Evolutionary conservation across 2,113 vertebrate genomes (phyloP), one percentile per base, ranked within the genome.

Genomic region (Gadus chalcogrammus): DNA sequence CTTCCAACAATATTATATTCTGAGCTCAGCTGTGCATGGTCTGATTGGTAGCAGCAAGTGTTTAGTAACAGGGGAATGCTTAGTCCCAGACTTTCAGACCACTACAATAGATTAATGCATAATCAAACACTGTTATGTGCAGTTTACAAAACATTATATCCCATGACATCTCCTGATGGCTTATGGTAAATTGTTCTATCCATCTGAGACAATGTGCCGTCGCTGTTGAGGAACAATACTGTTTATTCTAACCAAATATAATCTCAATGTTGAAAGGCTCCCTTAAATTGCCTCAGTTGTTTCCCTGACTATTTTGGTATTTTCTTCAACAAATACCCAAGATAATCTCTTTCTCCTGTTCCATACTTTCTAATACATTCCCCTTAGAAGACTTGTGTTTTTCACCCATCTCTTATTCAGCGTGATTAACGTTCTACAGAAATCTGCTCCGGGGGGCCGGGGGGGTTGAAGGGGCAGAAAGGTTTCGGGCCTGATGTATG

Each of bases 401-500:
- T n/a, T n/a, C 3, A 5, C 55, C 16, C 15, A 58, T 5, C 15
- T 17, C 55, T 58, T 4, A 16, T 58, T 16, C 4, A 58, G 15
- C n/a, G 55, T 17, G 55, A n/a, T 58, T 17, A 58, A 58, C n/a
- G 5, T 58, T n/a, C 5, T 16, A 3, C n/a, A 58, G 3, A n/a
- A 58, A 58, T 13, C 42, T 48, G 42, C 42, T 48, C 11, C 0
- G 55, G 13, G n/a, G 16, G 55, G 15, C 3, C 15, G 31, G 4
- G 31, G 31, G 31, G 2, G 31, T 35, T 35, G 7, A 9, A 22
- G 59, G 48, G 52, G 18, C 66, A 67, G 48, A 28, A n/a, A 53
- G 31, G 15, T 56, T 31, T 31, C 48, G 55, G 4, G 63, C 13
- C 18, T 18, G 31, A n/a, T 67, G 70, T 73, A 65, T 78, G 69